Percentiles rank a stretch among this genome's conserved stretches.
phyloP scores from a whole-genome alignment of 2,797 vertebrate genomes.

The Heteromormyrus szaboi region DNA sequence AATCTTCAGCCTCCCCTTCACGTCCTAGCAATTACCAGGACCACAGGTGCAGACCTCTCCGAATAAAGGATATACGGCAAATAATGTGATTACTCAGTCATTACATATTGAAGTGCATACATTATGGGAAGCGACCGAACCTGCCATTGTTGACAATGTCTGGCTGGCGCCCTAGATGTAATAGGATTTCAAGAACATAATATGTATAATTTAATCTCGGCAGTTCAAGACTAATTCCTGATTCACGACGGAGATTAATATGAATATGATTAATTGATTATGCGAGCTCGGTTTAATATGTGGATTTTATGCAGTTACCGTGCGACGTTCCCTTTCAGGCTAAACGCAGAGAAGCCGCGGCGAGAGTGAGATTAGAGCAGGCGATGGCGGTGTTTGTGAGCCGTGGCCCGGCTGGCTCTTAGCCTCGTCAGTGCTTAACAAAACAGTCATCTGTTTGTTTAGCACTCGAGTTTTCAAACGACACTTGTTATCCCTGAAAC shows the following conservation, averaged over 20 bases:
- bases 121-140: constrained; percentile 52
- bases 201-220: constrained; percentile 44
- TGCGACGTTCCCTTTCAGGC: constrained; percentile 16
- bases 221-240: constrained; percentile 36
- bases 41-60: constrained; percentile 56
- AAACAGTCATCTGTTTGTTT: constrained; percentile 29
- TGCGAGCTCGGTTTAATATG: constrained; percentile 46
- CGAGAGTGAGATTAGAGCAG: constrained; percentile 18
- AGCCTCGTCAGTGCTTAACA: constrained; percentile 25
- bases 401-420: constrained; percentile 30
- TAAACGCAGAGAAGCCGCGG: constrained; percentile 26
- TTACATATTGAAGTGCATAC: constrained; percentile 59
- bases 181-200: constrained; percentile 49
- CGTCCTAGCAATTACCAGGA: constrained; percentile 57
- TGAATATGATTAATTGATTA: constrained; percentile 41
- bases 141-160: constrained; percentile 55
- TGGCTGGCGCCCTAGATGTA: constrained; percentile 43
- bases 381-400: constrained; percentile 1
- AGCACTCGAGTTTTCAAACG: background rate
- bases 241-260: constrained; percentile 41
- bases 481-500: background rate
- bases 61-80: constrained; percentile 55
- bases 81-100: constrained; percentile 67
- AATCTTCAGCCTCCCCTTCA: constrained; percentile 43
- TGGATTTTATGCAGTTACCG: constrained; percentile 22